Evolutionary conservation across 2,113 vertebrate species (phyloP).

Genomic region (Rallus limicola): DNA sequence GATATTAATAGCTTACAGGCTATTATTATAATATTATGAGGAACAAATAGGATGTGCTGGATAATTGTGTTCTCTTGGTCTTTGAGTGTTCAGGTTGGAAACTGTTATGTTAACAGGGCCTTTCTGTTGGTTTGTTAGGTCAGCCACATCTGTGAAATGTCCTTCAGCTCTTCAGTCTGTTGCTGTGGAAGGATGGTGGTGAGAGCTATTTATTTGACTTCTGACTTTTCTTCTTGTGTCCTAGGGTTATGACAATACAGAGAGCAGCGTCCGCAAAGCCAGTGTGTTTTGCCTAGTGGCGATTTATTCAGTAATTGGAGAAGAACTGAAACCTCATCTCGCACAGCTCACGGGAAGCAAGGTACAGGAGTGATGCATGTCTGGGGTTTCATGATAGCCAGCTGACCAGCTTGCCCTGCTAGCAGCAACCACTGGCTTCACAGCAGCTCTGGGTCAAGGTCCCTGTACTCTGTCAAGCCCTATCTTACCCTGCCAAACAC

Average conservation of each 20-base stretch:
- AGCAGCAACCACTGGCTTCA: not conserved
- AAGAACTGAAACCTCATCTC: constrained; percentile 95
- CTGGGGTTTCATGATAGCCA: not conserved
- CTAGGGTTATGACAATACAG: constrained; percentile 96
- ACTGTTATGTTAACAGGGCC: not conserved
- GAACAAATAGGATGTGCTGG: not conserved
- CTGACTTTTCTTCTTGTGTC: not conserved
- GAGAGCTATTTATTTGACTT: constrained; percentile 14
- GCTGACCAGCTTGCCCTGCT: not conserved
- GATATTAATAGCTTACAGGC: not conserved
- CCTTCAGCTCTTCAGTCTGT: not conserved
- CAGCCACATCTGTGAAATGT: not conserved
- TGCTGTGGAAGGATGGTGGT: not conserved
- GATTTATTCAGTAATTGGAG: constrained; percentile 95
- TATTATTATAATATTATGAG: not conserved
- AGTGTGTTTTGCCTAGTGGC: constrained; percentile 97
- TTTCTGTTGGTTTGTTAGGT: not conserved
- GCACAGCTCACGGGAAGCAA: constrained; percentile 96
- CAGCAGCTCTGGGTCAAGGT: not conserved
- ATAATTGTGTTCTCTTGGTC: not conserved
- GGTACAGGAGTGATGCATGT: constrained; percentile 68
- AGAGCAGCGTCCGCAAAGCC: constrained; percentile 97
- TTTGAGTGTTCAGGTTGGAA: not conserved
- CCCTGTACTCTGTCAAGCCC: not conserved
- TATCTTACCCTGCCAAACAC: not conserved